Evolutionary conservation across 2,888 invertebrate genomes (phyloP).

Genomic region (Crematogaster levior): DNA sequence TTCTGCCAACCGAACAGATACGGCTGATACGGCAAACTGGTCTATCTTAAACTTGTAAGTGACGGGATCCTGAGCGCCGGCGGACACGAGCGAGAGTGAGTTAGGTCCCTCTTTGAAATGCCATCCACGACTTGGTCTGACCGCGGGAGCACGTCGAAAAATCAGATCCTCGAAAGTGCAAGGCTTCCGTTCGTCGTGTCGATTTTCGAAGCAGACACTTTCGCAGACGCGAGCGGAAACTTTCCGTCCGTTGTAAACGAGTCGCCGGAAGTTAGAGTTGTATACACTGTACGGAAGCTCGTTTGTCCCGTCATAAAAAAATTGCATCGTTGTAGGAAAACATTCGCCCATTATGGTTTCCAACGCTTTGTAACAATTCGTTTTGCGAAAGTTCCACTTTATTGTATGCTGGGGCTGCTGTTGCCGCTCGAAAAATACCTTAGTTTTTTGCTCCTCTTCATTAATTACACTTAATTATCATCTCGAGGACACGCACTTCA

Average conservation of each 20-base stretch:
- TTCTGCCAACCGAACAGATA: conserved; percentile 20
- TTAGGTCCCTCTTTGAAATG: conserved; percentile 60
- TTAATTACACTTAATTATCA: conserved; percentile 35
- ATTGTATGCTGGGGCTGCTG: not conserved
- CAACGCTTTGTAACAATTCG: conserved; percentile 35
- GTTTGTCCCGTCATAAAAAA: conserved; percentile 46
- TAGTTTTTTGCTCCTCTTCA: not conserved
- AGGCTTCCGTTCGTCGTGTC: conserved; percentile 40
- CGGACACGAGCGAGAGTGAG: conserved; percentile 21
- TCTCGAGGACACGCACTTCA: not conserved
- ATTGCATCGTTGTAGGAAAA: conserved; percentile 44
- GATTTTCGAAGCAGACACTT: conserved; percentile 57
- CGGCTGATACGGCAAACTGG: conserved; percentile 11
- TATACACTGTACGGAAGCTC: conserved; percentile 34
- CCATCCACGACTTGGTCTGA: conserved; percentile 68
- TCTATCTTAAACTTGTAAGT: conserved; percentile 53
- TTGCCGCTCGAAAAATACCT: not conserved
- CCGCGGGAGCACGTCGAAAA: conserved; percentile 64
- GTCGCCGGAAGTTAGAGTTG: conserved; percentile 63
- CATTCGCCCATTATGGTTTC: conserved; percentile 31
- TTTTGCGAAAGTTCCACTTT: not conserved
- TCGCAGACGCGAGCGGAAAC: conserved; percentile 71
- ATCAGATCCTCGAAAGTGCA: conserved; percentile 67
- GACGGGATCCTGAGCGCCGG: conserved; percentile 27
- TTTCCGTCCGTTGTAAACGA: conserved; percentile 66